Conservation (phyloP, 2,888 invertebrate species). For the Drosophila setosimentum region DNA sequence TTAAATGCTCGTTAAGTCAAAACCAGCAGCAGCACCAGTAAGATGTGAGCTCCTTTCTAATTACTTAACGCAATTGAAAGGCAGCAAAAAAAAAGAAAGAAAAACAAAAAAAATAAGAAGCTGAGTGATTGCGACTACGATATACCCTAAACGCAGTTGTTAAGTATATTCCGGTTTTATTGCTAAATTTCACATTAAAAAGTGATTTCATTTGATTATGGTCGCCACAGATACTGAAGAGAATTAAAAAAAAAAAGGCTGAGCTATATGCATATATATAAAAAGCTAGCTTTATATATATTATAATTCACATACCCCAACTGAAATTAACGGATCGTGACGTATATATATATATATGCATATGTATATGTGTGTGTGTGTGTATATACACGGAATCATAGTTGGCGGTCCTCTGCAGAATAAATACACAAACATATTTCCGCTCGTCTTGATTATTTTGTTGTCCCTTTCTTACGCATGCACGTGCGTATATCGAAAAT, state of each 20-base stretch:
- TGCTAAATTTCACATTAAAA: neutral
- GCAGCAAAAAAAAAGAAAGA: slow-evolving; percentile 16
- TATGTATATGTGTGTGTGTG: too few species aligned
- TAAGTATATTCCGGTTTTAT: neutral
- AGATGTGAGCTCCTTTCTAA: slow-evolving; percentile 54
- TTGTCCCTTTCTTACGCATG: neutral
- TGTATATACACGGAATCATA: neutral
- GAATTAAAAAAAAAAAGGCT: neutral
- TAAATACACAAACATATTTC: neutral
- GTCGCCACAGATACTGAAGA: neutral
- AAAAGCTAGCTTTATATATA: too few species aligned
- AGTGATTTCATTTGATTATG: neutral
- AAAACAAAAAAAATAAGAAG: neutral
- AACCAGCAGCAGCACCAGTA: slow-evolving; percentile 47
- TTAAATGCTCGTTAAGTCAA: slow-evolving; percentile 76
- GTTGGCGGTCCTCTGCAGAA: neutral
- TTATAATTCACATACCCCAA: neutral
- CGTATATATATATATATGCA: neutral
- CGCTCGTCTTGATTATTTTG: neutral
- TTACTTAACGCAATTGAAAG: slow-evolving; percentile 55
- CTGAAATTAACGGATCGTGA: neutral
- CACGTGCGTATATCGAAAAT: neutral
- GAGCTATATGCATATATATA: neutral
- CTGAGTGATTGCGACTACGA: neutral
- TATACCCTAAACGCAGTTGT: neutral